Base-by-base conservation (phyloP, 2,888 invertebrate genomes). In the Dysmachus trigonus region DNA sequence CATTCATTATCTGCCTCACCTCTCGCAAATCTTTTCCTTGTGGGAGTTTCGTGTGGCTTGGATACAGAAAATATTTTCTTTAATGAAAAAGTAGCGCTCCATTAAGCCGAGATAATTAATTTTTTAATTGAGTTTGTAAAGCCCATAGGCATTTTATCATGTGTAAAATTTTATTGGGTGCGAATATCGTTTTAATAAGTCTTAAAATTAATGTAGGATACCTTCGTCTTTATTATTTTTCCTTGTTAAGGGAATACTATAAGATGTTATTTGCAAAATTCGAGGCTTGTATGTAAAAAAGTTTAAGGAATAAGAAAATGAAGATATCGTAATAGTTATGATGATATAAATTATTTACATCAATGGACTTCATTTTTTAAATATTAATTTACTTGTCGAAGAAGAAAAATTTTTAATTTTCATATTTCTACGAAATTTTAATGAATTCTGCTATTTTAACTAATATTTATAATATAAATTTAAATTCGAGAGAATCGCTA, bases 81-180 rank as follows among this genome's bases (percentile, higher is more conserved):
- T 62, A 62, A 62, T 62, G 81, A 62, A 81, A 62, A 62, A 53
- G 62, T 62, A 81, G 15, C 31, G 33, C 35, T 30, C 31, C 53
- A n/a, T 53, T 53, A 81, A 81, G 81, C 81, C 62, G 53, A 33
- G 27, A 62, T 27, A 81, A 81, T 81, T 81, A 81, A 62, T 81
- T 81, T 81, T 81, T 81, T 81, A 81, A 81, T 81, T 53, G 35
- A 81, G 33, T 81, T 81, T 81, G 8, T 18, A 81, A 81, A 81
- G 31, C 81, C 81, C 81, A 33, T 10, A 62, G 81, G 81, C 62
- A 62, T 81, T 77, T 27, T 35, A 41, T 81, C 81, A 81, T 62
- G 53, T 53, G 33, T 81, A 47, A 81, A 81, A 33, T 22, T 81
- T 81, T 53, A 81, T 81, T 81, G 53, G 33, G 81, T 81, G 81